These are phyloP conservation scores for Coregonus ussuriensis DNA, from an alignment of 2,797 vertebrate species.

Conservation along the genomic window DNA sequence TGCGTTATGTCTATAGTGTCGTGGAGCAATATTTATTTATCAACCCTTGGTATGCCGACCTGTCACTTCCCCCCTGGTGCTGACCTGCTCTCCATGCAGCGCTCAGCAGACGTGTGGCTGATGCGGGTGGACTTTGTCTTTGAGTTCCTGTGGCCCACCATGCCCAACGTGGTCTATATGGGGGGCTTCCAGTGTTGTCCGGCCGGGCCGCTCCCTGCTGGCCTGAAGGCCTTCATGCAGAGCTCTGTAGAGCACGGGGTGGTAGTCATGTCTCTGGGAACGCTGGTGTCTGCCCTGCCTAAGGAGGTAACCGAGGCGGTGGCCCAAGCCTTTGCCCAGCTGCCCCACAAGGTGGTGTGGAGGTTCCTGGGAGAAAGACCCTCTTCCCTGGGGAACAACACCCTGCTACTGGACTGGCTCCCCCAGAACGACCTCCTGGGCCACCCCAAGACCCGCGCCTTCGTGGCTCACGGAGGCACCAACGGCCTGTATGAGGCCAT, in stretches of 20 bases:
- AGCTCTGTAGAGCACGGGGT: constrained; percentile 40
- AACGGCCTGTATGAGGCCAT: constrained; percentile 49
- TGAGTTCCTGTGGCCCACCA: constrained; percentile 54
- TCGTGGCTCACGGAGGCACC: constrained; percentile 45
- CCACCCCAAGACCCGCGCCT: constrained; percentile 39
- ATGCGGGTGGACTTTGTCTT: constrained; percentile 51
- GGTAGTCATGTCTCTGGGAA: constrained; percentile 56
- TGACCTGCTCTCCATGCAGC: constrained; percentile 30
- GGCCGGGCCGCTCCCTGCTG: constrained; percentile 23
- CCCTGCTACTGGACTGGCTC: constrained; percentile 36
- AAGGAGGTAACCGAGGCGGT: constrained; percentile 32
- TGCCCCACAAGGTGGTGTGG: constrained; percentile 46
- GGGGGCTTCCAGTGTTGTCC: constrained; percentile 54
- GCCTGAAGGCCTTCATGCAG: constrained; percentile 39
- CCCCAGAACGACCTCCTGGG: constrained; percentile 46
- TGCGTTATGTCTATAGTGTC: constrained; percentile 1
- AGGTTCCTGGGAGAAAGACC: constrained; percentile 29
- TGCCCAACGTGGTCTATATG: constrained; percentile 54
- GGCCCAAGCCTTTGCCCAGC: constrained; percentile 25
- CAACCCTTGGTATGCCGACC: not conserved
- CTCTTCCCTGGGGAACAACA: constrained; percentile 36
- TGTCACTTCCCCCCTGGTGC: constrained; percentile 20
- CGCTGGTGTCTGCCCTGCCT: constrained; percentile 26
- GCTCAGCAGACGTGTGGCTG: constrained; percentile 1
- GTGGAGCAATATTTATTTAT: too few species aligned